Percentiles rank a stretch among this genome's conserved stretches.
These are phyloP conservation scores for Pachyuromys duprasi DNA, from an alignment of 2,797 vertebrate species.

Conservation along the genomic window DNA sequence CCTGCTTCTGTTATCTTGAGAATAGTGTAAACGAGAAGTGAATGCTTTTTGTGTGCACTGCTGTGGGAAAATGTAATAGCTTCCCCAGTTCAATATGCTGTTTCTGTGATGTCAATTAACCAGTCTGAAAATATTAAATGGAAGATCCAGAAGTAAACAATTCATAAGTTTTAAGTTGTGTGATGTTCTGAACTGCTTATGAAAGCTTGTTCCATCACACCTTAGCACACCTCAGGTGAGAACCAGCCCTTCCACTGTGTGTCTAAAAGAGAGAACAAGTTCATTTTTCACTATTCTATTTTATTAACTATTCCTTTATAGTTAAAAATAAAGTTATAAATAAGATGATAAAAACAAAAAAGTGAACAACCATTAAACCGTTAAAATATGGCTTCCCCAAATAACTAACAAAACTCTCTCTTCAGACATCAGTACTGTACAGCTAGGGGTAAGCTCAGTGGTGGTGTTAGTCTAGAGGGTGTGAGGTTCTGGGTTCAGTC, in stretches of 20 bases:
- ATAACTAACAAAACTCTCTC: constrained; percentile 41
- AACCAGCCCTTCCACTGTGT: not conserved
- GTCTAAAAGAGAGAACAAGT: not conserved
- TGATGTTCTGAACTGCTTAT: not conserved
- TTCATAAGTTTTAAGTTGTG: not conserved
- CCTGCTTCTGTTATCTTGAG: not conserved
- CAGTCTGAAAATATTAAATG: not conserved
- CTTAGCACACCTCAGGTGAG: too few relatives aligned
- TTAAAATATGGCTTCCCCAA: constrained; percentile 12
- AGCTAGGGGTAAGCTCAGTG: not conserved
- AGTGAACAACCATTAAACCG: constrained; percentile 16
- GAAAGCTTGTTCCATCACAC: not conserved
- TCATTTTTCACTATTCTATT: not conserved
- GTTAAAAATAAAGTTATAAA: constrained; percentile 60
- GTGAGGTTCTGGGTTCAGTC: not conserved
- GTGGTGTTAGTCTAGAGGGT: too few relatives aligned
- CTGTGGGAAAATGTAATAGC: not conserved
- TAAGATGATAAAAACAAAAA: not conserved
- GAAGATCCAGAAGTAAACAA: not conserved
- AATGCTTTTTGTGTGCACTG: not conserved
- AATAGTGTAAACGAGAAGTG: not conserved
- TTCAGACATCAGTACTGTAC: not conserved
- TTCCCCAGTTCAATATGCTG: not conserved
- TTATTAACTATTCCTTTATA: not conserved
- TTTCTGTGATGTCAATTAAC: not conserved